These are phyloP conservation scores for Nymphalis c-album DNA, from an alignment of 2,888 invertebrate genomes.

Conservation along the genomic window DNA sequence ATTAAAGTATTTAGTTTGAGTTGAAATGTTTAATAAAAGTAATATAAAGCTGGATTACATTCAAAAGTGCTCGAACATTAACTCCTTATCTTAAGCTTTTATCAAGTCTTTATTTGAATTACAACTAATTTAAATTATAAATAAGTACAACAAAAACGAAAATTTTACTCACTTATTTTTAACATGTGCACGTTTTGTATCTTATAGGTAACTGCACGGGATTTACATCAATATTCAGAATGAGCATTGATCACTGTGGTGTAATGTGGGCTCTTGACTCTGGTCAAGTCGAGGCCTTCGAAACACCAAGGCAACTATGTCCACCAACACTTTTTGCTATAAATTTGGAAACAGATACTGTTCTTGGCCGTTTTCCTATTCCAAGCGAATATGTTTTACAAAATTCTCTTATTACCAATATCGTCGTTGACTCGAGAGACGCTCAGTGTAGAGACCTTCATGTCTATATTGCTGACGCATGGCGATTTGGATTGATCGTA, in stretches of 20 bases:
- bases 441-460: slow-evolving; percentile 83
- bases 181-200: slow-evolving; percentile 12
- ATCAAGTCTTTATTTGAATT: no score
- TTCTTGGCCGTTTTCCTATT: slow-evolving; percentile 83
- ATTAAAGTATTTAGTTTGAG: not conserved
- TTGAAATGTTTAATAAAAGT: slow-evolving; percentile 7
- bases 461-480: slow-evolving; percentile 86
- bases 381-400: slow-evolving; percentile 85
- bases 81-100: no score
- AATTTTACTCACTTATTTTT: not conserved
- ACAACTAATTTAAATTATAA: no score
- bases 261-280: slow-evolving; percentile 91
- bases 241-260: slow-evolving; percentile 88
- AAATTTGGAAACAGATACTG: slow-evolving; percentile 84
- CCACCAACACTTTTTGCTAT: slow-evolving; percentile 88
- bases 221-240: slow-evolving; percentile 89
- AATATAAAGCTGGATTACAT: no score
- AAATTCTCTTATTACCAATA: slow-evolving; percentile 85
- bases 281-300: slow-evolving; percentile 86
- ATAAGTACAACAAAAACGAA: no score
- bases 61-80: no score
- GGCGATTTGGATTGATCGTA: slow-evolving; percentile 84
- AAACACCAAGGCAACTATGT: slow-evolving; percentile 84
- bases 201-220: slow-evolving; percentile 77
- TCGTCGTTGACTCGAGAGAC: slow-evolving; percentile 84